Percentiles rank a stretch among this genome's conserved stretches.
phyloP scores from a whole-genome alignment of 2,797 vertebrate genomes.

The Acanthurus lineatus region DNA sequence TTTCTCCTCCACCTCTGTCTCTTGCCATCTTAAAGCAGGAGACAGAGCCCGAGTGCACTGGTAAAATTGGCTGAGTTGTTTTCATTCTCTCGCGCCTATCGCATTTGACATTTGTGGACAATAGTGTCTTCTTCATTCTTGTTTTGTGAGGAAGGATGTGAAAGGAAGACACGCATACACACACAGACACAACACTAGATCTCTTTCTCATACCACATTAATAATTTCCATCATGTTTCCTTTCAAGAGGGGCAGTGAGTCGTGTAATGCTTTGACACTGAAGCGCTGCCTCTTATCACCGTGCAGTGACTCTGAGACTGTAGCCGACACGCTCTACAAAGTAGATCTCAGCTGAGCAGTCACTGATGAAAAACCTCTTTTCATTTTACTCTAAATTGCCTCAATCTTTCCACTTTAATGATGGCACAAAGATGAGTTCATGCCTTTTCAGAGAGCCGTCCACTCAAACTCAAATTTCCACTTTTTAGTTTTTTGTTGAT shows the following conservation, averaged over 20 bases:
- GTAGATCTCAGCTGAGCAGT: slow-evolving; percentile 46
- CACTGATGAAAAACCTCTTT: slow-evolving; percentile 56
- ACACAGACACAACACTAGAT: neutral
- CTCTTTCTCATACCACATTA: slow-evolving; percentile 46
- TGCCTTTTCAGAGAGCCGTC: neutral
- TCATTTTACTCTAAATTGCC: slow-evolving; percentile 41
- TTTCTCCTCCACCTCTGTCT: neutral
- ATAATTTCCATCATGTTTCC: slow-evolving; percentile 67
- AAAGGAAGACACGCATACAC: neutral
- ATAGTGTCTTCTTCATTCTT: slow-evolving; percentile 29
- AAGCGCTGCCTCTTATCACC: slow-evolving; percentile 53
- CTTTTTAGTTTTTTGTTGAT: neutral
- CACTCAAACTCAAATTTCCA: slow-evolving; percentile 1
- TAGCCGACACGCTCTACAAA: slow-evolving; percentile 31
- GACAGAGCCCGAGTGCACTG: neutral
- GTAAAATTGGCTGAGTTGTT: slow-evolving; percentile 52
- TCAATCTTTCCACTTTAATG: slow-evolving; percentile 39
- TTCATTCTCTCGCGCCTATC: slow-evolving; percentile 20
- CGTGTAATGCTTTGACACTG: slow-evolving; percentile 62
- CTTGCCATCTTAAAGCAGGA: slow-evolving; percentile 27
- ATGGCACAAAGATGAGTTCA: slow-evolving; percentile 24
- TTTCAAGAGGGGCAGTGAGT: slow-evolving; percentile 65
- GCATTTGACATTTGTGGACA: slow-evolving; percentile 43
- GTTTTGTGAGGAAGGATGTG: slow-evolving; percentile 21
- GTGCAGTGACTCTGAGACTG: slow-evolving; percentile 39